These are phyloP conservation scores for Philhelius pedissequus DNA, from an alignment of 2,888 invertebrate species.

Conservation along the genomic window DNA sequence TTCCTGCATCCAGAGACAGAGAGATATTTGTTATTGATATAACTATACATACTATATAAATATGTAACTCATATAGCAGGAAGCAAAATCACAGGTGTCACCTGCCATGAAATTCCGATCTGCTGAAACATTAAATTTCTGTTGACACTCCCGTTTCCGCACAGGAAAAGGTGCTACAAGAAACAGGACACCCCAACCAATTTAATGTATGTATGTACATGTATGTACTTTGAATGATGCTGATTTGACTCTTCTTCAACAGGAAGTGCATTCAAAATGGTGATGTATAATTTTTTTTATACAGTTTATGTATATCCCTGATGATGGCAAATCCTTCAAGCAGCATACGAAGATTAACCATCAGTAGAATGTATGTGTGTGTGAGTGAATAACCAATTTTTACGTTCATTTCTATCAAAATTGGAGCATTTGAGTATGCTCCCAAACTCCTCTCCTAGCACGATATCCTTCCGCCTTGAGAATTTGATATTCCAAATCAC, in stretches of 20 bases:
- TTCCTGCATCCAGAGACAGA: too few species aligned
- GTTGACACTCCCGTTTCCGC: conserved; percentile 26
- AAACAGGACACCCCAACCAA: background rate
- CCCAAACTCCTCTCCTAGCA: background rate
- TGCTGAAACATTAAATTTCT: conserved; percentile 47
- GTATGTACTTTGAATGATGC: background rate
- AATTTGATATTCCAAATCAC: conserved; percentile 22
- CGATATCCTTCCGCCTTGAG: conserved; percentile 29
- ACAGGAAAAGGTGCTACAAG: conserved; percentile 13
- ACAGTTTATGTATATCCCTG: background rate
- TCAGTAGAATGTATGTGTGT: background rate
- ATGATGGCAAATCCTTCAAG: conserved; percentile 1
- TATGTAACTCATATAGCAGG: background rate
- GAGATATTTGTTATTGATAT: background rate
- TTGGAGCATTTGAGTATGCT: conserved; percentile 42
- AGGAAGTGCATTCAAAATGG: conserved; percentile 31
- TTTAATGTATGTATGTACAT: background rate
- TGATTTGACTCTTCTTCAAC: conserved; percentile 5
- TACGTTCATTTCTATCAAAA: conserved; percentile 46
- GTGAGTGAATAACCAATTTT: conserved; percentile 27
- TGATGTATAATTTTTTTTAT: background rate
- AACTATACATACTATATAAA: background rate
- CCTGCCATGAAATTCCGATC: conserved; percentile 54
- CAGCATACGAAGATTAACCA: conserved; percentile 35
- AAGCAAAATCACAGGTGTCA: conserved; percentile 59